Base-by-base conservation (phyloP, 1,140 invertebrate species). In the Scaptomyza graminum region DNA sequence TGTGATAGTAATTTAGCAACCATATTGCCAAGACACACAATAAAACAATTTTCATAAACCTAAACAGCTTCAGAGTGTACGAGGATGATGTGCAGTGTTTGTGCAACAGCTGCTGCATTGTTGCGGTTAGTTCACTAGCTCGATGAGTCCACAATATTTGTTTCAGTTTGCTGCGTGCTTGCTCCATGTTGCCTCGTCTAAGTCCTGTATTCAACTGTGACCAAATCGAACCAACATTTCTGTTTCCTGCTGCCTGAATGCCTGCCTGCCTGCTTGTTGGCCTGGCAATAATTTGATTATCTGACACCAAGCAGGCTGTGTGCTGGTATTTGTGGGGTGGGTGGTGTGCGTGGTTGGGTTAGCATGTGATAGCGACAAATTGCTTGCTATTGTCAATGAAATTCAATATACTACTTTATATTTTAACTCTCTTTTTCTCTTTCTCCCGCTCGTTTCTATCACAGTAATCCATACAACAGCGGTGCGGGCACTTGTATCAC, bases 401-500 rank as follows among this genome's bases (percentile, higher is more conserved):
- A 76, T 43, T 67, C 43, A 68, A 78, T 73, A 77, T 56, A 68
- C 63, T 62, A 51, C 65, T 50, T 57, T 39, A 55, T 61, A 28
- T 63, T n/a, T 12, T n/a, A 3, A 46, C 39, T 18, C 8, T 39
- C 15, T n/a, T 3, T 34, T 4, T 34, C 18, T 18, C 18, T 3
- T 3, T 3, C 18, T 18, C 18, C 3, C 18, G 18, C 18, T 34
- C 31, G 28, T 34, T 34, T 34, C 31, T 34, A 41, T 78, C 80
- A 41, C 79, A 91, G 90, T 25, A 79, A 76, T 52, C 85, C 89
- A 9, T 90, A 90, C 57, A 83, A 56, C 51, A 94, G 94, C 72
- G 95, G 95, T 43, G 94, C 95, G 51, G 94, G 95, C 69, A 95
- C 95, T 18, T 98, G 97, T 92, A 97, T 98, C 84, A 97, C 97